phyloP scores from a whole-genome alignment of 1,140 invertebrate genomes.

The Chironomus tepperi region DNA sequence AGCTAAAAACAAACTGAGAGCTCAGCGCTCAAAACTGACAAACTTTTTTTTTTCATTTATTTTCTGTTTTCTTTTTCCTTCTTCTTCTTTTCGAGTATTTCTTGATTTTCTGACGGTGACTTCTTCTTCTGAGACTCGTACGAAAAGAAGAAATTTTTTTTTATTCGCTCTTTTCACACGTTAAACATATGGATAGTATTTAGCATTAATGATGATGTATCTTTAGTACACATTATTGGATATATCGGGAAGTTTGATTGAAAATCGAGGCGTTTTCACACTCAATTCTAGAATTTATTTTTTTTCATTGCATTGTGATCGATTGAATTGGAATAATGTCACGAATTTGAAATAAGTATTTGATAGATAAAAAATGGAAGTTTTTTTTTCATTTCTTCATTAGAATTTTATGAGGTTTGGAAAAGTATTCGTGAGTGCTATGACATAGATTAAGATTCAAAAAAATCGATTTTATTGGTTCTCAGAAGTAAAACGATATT shows the following conservation, averaged over 20 bases:
- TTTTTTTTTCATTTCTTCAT: too few relatives aligned
- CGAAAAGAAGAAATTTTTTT: too few relatives aligned
- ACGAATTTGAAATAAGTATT: too few relatives aligned
- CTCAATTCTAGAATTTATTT: not conserved
- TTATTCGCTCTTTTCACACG: not conserved
- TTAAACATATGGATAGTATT: not conserved
- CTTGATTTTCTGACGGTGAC: slow-evolving; percentile 1
- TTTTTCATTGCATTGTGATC: not conserved
- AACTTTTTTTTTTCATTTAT: slow-evolving; percentile 9
- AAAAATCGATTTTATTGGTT: too few relatives aligned
- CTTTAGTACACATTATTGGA: not conserved
- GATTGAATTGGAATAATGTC: not conserved
- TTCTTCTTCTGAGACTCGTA: too few relatives aligned
- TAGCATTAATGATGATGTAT: not conserved
- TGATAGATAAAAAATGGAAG: too few relatives aligned
- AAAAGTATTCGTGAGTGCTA: too few relatives aligned
- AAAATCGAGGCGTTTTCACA: too few relatives aligned
- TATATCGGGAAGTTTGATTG: too few relatives aligned
- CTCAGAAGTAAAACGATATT: too few relatives aligned
- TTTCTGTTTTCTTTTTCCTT: not conserved
- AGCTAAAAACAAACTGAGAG: slow-evolving; percentile 18
- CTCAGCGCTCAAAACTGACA: not conserved
- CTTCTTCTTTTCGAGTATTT: not conserved
- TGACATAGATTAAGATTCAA: too few relatives aligned
- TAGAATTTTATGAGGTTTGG: too few relatives aligned